A percentile compares a stretch with the other conserved stretches of the same genome.
Conservation (phyloP, 1,140 invertebrate species). For the Drosophila setifemur region DNA sequence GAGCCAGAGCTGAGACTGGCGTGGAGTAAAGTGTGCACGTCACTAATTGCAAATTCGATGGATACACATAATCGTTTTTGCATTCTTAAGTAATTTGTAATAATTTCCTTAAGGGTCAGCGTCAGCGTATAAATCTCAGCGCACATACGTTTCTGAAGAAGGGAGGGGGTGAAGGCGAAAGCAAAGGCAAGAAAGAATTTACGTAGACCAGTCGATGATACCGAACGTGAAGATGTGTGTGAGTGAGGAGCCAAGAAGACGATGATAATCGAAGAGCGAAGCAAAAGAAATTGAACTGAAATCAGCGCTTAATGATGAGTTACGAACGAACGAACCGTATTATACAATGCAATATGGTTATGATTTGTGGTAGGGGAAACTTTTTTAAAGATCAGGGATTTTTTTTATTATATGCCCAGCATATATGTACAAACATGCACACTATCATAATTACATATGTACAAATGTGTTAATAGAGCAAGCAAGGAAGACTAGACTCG, state of each 20-base stretch:
- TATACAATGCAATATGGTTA: conserved; percentile 58
- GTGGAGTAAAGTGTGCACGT: conserved; percentile 74
- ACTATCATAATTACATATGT: too few relatives aligned
- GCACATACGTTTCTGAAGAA: conserved; percentile 54
- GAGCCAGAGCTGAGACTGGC: conserved; percentile 18
- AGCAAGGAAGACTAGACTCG: too few relatives aligned
- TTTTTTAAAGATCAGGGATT: not conserved
- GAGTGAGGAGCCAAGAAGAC: conserved; percentile 22
- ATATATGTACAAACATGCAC: not conserved
- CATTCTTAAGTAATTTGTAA: conserved; percentile 83
- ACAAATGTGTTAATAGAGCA: too few relatives aligned
- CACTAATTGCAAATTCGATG: conserved; percentile 82
- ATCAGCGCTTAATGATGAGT: conserved; percentile 74
- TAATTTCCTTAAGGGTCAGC: conserved; percentile 82
- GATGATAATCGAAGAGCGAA: conserved; percentile 65
- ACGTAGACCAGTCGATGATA: conserved; percentile 50
- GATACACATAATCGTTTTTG: conserved; percentile 82
- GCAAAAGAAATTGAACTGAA: conserved; percentile 67
- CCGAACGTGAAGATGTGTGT: conserved; percentile 16
- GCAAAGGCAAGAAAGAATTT: conserved; percentile 41
- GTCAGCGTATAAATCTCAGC: conserved; percentile 73
- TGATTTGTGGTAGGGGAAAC: not conserved
- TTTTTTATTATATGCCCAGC: too few relatives aligned
- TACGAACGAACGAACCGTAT: conserved; percentile 49
- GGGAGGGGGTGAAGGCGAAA: conserved; percentile 26